Evolutionary conservation across 2,113 vertebrate species (phyloP), one percentile per base, ranked within the genome.

Genomic region (Ifrita kowaldi): DNA sequence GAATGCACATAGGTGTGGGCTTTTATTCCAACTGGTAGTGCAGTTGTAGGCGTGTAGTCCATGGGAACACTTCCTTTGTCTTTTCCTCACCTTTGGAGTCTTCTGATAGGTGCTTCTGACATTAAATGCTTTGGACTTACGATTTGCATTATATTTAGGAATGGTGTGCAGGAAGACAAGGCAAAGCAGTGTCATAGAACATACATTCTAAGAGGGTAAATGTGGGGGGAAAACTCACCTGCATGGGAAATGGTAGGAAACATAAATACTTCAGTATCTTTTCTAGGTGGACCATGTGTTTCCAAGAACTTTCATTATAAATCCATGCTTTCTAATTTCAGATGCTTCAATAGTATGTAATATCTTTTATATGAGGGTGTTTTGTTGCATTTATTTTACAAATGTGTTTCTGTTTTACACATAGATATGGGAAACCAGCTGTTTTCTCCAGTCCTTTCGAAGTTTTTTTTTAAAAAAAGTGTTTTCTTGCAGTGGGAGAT

Each of bases 401-500:
- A 33, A n/a, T 46, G 33, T 74, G 30, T 49, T 90, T 35, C 16
- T 57, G 75, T 77, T 62, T 93, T 89, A n/a, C 39, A 22, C 59
- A 7, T 35, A 89, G 52, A 42, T 74, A 37, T 14, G 10, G 39
- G 16, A 75, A 65, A 69, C 55, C 9, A 93, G 32, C 37, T 91
- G 41, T 83, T 59, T 93, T 77, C 32, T 80, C 8, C 27, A 33
- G 39, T 64, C 19, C 13, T 85, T 79, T 85, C 62, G 55, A 80
- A 93, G 89, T 77, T 3, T 1, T 77, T 94, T 16, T 87, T 82
- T 20, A 4, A 60, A 62, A 62, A 35, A 22, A n/a, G 76, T 91
- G 23, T 88, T 98, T 89, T 97, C 75, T 98, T 98, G 67, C 98
- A 99, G 99, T 99, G 98, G 99, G 99, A 64, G 99, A 99, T 68